Evolutionary conservation across 2,888 invertebrate genomes (phyloP), one percentile per base, ranked within the genome.

Genomic region (Dastarcus helophoroides): DNA sequence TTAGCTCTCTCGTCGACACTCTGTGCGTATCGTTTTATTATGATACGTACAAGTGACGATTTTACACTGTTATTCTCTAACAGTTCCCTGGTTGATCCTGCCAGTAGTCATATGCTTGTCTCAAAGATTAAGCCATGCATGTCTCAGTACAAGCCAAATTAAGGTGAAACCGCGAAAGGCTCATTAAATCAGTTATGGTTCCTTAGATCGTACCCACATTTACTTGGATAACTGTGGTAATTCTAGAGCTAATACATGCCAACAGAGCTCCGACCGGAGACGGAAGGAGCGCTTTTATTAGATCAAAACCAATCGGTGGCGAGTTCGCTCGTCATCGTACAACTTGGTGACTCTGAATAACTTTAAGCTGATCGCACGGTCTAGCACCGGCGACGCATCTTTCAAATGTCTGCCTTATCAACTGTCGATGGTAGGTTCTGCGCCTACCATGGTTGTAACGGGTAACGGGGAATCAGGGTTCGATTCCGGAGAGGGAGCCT

Each of bases 381-480:
- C 58, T 56, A 46, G 65, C 54, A 60, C 65, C 64, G 66, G 65
- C 65, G 68, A 67, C 67, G 64, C 58, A 63, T 68, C 69, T 65
- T 70, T 71, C 67, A 69, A 71, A 67, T 72, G 65, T 71, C 71
- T 73, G 72, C 69, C 72, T 65, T 72, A 72, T 73, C 72, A 71
- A 69, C 69, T 71, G 60, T 69, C 65, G 72, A 73, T 68, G 71
- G 72, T 72, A 71, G 68, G 65, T 64, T 69, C 66, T 64, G 62
- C 60, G 72, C 65, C 69, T 72, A 71, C 71, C 72, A 70, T 73
- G 72, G 71, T 70, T 63, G 65, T 67, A 64, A 76, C 72, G 71
- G 48, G 73, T 76, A 71, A 75, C 73, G 73, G 74, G 68, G 73
- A 73, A 76, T 75, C 67, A 73, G 74, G 74, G 73, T 75, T 76